phyloP scores from a whole-genome alignment of 1,140 invertebrate genomes.

The Archegozetes longisetosus region DNA sequence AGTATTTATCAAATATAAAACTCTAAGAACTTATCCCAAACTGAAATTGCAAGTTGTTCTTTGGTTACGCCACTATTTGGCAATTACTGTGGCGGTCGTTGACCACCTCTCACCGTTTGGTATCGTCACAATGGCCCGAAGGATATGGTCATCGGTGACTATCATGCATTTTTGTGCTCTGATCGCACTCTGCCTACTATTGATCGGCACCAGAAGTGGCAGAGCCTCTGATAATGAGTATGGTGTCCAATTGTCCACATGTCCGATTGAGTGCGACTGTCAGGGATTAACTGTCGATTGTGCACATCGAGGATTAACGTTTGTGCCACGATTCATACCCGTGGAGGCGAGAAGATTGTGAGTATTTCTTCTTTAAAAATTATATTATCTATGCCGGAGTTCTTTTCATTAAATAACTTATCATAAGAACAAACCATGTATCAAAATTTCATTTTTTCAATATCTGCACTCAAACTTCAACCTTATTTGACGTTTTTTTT shows the following conservation, averaged over 20 bases:
- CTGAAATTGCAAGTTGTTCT: too few species aligned
- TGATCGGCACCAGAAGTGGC: neutral
- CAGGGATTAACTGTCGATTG: constrained; percentile 58
- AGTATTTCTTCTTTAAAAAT: constrained; percentile 35
- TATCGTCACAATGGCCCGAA: too few species aligned
- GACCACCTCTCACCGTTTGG: too few species aligned
- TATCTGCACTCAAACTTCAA: too few species aligned
- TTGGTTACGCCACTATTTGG: too few species aligned
- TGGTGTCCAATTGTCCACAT: constrained; percentile 27
- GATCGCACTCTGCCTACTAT: neutral
- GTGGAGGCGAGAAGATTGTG: constrained; percentile 60
- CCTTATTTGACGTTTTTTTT: too few species aligned
- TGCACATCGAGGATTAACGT: constrained; percentile 54
- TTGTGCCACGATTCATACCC: constrained; percentile 56
- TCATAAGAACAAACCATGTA: too few species aligned
- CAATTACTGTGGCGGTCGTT: too few species aligned
- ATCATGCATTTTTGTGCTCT: constrained; percentile 11
- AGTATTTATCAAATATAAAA: too few species aligned
- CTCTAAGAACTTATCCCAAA: too few species aligned
- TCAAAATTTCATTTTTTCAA: too few species aligned
- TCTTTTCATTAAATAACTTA: too few species aligned
- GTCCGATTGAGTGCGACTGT: constrained; percentile 63
- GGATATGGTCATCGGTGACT: constrained; percentile 8
- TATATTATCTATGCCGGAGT: constrained; percentile 1
- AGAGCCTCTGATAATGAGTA: constrained; percentile 5